Evolutionary conservation across 1,140 invertebrate genomes (phyloP).

Genomic region (Brachionus sp.): DNA sequence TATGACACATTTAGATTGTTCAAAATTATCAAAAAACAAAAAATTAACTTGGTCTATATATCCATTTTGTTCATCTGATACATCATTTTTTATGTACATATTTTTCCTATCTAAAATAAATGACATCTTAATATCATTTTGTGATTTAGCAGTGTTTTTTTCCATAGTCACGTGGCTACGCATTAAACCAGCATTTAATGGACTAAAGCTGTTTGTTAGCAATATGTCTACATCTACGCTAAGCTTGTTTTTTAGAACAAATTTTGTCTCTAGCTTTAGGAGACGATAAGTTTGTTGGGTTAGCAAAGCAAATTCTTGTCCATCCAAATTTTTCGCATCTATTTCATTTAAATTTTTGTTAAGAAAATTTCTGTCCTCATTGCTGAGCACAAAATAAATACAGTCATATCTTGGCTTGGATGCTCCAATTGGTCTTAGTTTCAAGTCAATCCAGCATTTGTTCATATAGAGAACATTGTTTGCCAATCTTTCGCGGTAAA

Average conservation of each 20-base stretch:
- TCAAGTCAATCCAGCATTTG: constrained; percentile 42
- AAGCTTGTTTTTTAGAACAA: constrained; percentile 9
- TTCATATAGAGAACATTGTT: neutral
- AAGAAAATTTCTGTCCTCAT: constrained; percentile 13
- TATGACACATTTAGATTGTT: constrained; percentile 20
- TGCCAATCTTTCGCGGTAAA: constrained; percentile 18
- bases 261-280: neutral
- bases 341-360: constrained; percentile 25
- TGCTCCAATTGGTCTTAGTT: neutral
- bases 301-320: neutral
- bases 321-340: neutral
- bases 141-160: neutral
- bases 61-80: neutral
- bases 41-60: neutral
- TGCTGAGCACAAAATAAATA: neutral
- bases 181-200: neutral
- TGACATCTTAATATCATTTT: neutral
- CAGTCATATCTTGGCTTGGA: neutral
- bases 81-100: neutral
- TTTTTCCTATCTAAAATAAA: constrained; percentile 4
- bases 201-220: neutral
- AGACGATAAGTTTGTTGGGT: neutral
- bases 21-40: neutral
- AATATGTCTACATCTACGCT: neutral
- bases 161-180: neutral